Conservation (phyloP, 2,888 invertebrate species). For the Ceramica pisi region DNA sequence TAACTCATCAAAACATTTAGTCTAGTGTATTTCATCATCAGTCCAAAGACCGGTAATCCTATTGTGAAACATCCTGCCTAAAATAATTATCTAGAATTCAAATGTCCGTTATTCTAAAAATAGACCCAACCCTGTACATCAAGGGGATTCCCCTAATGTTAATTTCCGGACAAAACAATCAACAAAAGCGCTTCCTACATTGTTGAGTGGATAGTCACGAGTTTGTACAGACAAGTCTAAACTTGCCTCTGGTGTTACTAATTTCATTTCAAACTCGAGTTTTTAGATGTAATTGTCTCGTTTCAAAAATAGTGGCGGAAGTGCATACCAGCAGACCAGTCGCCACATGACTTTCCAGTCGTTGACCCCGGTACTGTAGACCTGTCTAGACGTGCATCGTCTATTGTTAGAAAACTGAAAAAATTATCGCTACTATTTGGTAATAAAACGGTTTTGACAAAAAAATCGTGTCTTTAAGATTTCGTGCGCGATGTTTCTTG, state of each 20-base stretch:
- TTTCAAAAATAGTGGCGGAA: conserved; percentile 47
- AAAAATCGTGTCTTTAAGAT: not conserved
- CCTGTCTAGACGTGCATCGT: conserved; percentile 7
- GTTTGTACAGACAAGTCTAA: conserved; percentile 51
- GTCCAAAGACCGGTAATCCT: conserved; percentile 2
- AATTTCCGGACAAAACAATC: conserved; percentile 31
- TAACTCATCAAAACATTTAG: not conserved
- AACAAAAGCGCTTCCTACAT: conserved; percentile 29
- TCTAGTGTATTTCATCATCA: not conserved
- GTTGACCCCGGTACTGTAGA: conserved; percentile 27
- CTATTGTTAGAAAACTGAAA: conserved; percentile 9
- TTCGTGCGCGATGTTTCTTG: not conserved
- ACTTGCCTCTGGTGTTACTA: conserved; percentile 50
- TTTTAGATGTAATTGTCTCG: conserved; percentile 46
- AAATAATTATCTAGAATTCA: conserved; percentile 9
- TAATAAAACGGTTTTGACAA: not conserved
- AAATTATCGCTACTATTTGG: not conserved
- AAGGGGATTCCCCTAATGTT: conserved; percentile 53
- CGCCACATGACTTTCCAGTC: conserved; percentile 29
- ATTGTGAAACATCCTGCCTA: conserved; percentile 40
- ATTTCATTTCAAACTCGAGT: conserved; percentile 42
- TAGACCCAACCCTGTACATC: conserved; percentile 21
- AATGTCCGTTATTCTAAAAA: conserved; percentile 12
- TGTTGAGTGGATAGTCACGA: conserved; percentile 28
- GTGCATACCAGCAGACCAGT: conserved; percentile 51